Evolutionary conservation across 2,113 vertebrate genomes (phyloP).

Genomic region (Crocuta crocuta): DNA sequence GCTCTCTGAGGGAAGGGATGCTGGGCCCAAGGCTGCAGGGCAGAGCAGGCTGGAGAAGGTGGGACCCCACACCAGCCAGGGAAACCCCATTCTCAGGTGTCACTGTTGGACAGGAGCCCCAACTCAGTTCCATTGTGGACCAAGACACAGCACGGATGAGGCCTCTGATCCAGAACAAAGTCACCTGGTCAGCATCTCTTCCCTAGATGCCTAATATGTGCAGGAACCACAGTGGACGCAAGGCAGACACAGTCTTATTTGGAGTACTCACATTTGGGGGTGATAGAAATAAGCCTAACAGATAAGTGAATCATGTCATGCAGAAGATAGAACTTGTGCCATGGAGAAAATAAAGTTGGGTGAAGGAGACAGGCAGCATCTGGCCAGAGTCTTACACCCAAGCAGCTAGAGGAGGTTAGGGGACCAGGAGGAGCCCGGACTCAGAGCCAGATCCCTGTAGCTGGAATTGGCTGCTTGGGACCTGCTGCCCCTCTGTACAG

Average conservation of each 20-base stretch:
- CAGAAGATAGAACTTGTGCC: neutral
- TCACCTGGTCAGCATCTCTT: neutral
- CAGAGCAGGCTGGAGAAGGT: neutral
- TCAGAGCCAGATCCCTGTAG: neutral
- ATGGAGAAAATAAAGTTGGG: neutral
- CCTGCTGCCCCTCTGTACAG: neutral
- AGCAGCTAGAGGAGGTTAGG: neutral
- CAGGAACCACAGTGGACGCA: fast-evolving
- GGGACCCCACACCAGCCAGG: neutral
- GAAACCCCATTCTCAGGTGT: neutral
- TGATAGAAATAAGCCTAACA: neutral
- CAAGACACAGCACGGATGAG: neutral
- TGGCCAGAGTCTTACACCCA: fast-evolving
- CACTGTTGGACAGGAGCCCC: neutral
- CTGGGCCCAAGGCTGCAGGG: neutral
- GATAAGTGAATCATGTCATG: fast-evolving
- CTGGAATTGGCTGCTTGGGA: neutral
- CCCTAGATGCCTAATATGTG: neutral
- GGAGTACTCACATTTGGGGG: fast-evolving
- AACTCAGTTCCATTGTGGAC: neutral
- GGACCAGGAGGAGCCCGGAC: neutral
- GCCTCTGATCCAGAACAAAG: neutral
- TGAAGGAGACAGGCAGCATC: fast-evolving
- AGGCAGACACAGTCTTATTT: neutral
- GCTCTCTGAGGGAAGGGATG: neutral